These are phyloP conservation scores for Zaprionus camerounensis DNA, from an alignment of 1,140 invertebrate species.

Conservation along the genomic window DNA sequence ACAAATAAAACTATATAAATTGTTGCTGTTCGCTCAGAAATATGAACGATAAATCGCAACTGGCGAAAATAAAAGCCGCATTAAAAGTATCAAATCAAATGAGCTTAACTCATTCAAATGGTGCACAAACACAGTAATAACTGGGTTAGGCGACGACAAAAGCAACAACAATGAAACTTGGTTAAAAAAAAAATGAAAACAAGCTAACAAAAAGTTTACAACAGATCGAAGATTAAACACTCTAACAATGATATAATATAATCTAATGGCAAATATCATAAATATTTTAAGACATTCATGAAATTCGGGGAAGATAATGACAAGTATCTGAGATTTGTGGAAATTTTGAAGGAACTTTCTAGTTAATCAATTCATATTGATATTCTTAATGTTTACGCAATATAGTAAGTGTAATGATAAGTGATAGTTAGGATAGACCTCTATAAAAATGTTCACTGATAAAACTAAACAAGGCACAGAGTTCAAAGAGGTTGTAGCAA, in stretches of 20 bases:
- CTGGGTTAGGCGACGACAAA: slow-evolving; percentile 34
- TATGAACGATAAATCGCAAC: slow-evolving; percentile 46
- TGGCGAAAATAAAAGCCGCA: slow-evolving; percentile 48
- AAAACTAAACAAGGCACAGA: neutral
- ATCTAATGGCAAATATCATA: too few relatives aligned
- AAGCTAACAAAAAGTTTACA: slow-evolving; percentile 6
- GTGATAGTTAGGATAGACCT: neutral
- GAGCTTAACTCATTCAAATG: slow-evolving; percentile 59
- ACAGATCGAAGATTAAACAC: slow-evolving; percentile 8
- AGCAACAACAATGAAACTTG: slow-evolving; percentile 12
- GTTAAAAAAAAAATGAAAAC: slow-evolving; percentile 6
- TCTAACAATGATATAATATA: neutral
- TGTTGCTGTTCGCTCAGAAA: slow-evolving; percentile 31
- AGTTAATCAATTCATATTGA: too few relatives aligned
- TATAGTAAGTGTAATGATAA: neutral
- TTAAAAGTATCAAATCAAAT: slow-evolving; percentile 62
- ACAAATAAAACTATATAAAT: slow-evolving; percentile 38
- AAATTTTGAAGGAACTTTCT: too few relatives aligned
- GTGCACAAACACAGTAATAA: slow-evolving; percentile 48
- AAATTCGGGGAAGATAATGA: too few relatives aligned
- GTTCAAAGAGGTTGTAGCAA: neutral
- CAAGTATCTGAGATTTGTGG: too few relatives aligned
- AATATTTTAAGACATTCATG: too few relatives aligned
- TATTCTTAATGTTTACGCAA: neutral
- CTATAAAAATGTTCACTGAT: neutral